Base-by-base conservation (phyloP, 2,888 invertebrate species). In the Spisula subtruncata region DNA sequence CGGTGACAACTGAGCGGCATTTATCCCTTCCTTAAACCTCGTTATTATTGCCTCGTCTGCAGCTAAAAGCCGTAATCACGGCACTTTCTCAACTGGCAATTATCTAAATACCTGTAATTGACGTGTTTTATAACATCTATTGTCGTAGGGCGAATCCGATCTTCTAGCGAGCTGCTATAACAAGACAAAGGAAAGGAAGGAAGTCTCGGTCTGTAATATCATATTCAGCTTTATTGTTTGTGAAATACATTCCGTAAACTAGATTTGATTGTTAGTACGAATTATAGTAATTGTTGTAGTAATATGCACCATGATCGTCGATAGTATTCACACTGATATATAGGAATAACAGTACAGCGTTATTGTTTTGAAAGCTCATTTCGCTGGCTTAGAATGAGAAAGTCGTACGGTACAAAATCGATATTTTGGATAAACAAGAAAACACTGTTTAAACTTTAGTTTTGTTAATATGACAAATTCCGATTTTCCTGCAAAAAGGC, bases 111-210 rank as follows among this genome's bases (percentile, higher is more conserved):
- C 83, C 83, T 41, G 35, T 87, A 83, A 87, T 87, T 46, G 75
- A 54, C 41, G 82, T 87, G 87, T 75, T 83, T 82, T 87, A 75
- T 71, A 79, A 87, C 82, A 87, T 81, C 66, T 56, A 75, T 75
- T 16, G 32, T 75, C 75, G 35, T 75, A 16, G 0, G 2, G 75
- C 35, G 32, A 75, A 75, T 75, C 75, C 35, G 75, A 75, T 75
- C 29, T 35, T 0, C 75, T 32, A 75, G 75, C 75, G 4, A 35
- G 75, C 75, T 32, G 32, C 75, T 32, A 32, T 18, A 35, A 32
- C 25, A 35, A 18, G 32, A 35, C 75, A 75, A 32, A 75, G 32
- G 75, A 75, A 16, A 32, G 29, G 75, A 32, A 32, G 75, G 75
- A 75, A 75, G 35, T 75, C 12, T 35, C 32, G 6, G 35, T 10